These are phyloP conservation scores for Haliclona indistincta DNA, from an alignment of 37 sponge, comb jelly and placozoan species.

Conservation along the genomic window DNA sequence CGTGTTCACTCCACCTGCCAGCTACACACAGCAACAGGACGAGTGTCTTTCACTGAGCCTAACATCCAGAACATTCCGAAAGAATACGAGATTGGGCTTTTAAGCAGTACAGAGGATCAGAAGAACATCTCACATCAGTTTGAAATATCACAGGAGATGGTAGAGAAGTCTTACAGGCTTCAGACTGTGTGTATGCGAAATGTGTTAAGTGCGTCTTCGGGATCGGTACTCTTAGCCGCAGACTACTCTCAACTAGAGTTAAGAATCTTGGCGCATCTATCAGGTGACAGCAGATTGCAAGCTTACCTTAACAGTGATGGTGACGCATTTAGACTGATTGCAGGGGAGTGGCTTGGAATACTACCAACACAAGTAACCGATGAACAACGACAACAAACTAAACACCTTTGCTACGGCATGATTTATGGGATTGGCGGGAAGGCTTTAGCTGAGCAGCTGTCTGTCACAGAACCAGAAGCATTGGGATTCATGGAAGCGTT, in stretches of 20 bases:
- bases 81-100: slow-evolving; percentile 68
- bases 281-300: slow-evolving; percentile 69
- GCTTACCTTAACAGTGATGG: slow-evolving; percentile 72
- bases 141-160: neutral
- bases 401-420: slow-evolving; percentile 98
- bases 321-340: slow-evolving; percentile 94
- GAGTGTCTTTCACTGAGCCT: slow-evolving; percentile 81
- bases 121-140: slow-evolving; percentile 23
- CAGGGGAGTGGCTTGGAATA: slow-evolving; percentile 76
- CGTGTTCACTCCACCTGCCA: slow-evolving; percentile 66
- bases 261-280: slow-evolving; percentile 91
- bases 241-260: slow-evolving; percentile 98
- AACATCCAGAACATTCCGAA: slow-evolving; percentile 94
- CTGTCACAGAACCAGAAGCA: slow-evolving; percentile 83
- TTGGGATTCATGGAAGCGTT: slow-evolving; percentile 85
- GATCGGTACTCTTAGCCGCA: slow-evolving; percentile 80
- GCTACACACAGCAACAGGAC: slow-evolving; percentile 90
- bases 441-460: slow-evolving; percentile 82
- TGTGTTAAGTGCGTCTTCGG: slow-evolving; percentile 73
- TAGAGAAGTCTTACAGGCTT: neutral
- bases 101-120: slow-evolving; percentile 1
- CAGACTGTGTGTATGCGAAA: slow-evolving; percentile 74
- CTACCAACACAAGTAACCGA: slow-evolving; percentile 50
- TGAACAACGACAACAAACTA: slow-evolving; percentile 83
- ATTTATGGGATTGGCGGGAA: slow-evolving; percentile 94